These are phyloP conservation scores for Myocastor coypus DNA, from an alignment of 2,113 vertebrate genomes.

Conservation along the genomic window DNA sequence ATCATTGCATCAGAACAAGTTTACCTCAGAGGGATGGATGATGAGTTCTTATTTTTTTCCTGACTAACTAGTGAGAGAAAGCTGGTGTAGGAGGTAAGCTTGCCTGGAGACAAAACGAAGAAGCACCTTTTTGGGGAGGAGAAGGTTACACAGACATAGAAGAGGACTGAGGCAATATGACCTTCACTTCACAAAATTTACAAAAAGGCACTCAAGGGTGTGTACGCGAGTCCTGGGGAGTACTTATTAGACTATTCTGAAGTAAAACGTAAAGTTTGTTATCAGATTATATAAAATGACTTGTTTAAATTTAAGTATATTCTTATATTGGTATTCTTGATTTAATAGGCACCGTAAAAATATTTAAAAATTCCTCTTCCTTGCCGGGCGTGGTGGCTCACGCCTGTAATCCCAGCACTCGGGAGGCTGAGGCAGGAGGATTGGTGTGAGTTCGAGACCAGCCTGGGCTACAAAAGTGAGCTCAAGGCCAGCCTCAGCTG, in stretches of 20 bases:
- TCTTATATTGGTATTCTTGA: not conserved
- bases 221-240: not conserved
- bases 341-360: slow-evolving; percentile 31
- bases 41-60: not conserved
- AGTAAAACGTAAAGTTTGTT: slow-evolving; percentile 10
- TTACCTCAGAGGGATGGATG: not conserved
- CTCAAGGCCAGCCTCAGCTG: too few relatives aligned
- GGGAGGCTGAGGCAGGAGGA: too few relatives aligned
- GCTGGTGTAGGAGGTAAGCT: not conserved
- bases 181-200: not conserved
- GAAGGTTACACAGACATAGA: not conserved
- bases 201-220: not conserved
- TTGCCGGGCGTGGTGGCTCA: too few relatives aligned
- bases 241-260: slow-evolving; percentile 30
- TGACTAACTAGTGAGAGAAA: not conserved
- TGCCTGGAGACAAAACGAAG: not conserved
- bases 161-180: not conserved
- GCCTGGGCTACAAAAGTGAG: too few relatives aligned
- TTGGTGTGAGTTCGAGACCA: too few relatives aligned
- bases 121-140: not conserved
- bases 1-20: slow-evolving; percentile 62
- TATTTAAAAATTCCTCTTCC: not conserved
- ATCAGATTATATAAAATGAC: not conserved
- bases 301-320: not conserved
- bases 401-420: too few relatives aligned